These are phyloP conservation scores for Rhabdophis nuchalis DNA, from an alignment of 2,797 vertebrate genomes.

Conservation along the genomic window DNA sequence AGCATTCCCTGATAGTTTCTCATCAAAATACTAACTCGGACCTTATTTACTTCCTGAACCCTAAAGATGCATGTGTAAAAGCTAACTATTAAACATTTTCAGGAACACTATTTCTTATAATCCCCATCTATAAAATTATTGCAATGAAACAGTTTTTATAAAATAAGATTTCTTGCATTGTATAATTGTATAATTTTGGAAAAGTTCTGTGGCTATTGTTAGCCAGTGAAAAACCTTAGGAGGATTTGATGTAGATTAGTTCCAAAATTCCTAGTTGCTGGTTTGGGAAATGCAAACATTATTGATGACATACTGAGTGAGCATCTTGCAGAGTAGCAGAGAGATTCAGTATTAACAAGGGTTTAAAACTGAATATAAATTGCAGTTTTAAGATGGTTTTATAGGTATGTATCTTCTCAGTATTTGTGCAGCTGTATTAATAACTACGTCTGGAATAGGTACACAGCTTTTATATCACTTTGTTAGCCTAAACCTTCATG, in stretches of 20 bases:
- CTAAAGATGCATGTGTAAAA: neutral
- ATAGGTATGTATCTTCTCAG: neutral
- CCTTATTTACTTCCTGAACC: neutral
- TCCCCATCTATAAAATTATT: neutral
- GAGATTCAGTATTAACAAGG: neutral
- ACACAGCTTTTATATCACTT: neutral
- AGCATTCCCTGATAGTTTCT: neutral
- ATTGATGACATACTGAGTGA: neutral
- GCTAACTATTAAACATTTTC: neutral
- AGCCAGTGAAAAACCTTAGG: neutral
- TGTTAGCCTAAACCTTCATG: neutral
- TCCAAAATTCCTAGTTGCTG: neutral
- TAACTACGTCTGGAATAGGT: neutral
- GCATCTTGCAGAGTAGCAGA: neutral
- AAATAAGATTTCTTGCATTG: neutral
- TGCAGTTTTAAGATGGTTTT: neutral
- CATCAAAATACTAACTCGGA: neutral
- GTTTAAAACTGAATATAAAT: neutral
- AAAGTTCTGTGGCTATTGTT: neutral
- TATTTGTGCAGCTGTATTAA: neutral
- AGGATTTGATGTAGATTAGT: neutral
- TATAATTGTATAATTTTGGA: neutral
- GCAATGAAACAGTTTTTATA: neutral
- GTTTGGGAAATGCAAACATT: neutral
- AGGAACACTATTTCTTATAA: neutral